Evolutionary conservation across 2,888 invertebrate genomes (phyloP).

Genomic region (Boloria euphrosyne): DNA sequence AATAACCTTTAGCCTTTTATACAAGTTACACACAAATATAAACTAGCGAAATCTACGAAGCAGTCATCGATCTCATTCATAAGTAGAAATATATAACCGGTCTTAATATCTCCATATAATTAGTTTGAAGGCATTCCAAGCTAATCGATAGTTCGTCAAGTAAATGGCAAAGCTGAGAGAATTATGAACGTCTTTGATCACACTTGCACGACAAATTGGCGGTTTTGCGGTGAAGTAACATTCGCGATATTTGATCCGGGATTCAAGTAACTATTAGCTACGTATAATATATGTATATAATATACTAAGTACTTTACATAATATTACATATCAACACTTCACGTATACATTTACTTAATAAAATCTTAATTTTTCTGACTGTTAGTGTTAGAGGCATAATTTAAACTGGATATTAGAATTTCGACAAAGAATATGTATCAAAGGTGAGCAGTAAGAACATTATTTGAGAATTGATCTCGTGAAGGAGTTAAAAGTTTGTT

Average conservation of each 20-base stretch:
- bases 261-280: slow-evolving; percentile 8
- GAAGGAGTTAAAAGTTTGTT: no score
- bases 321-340: background rate
- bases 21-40: no score
- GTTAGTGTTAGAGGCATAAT: no score
- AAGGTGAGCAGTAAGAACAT: no score
- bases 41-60: background rate
- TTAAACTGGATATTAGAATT: no score
- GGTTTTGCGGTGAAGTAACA: slow-evolving; percentile 43
- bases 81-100: background rate
- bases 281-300: slow-evolving; percentile 1
- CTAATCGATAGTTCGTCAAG: slow-evolving; percentile 32
- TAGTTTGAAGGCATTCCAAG: slow-evolving; percentile 9
- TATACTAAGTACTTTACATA: background rate
- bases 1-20: no score
- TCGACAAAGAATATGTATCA: no score
- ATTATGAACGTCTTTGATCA: slow-evolving; percentile 46
- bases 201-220: slow-evolving; percentile 52
- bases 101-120: slow-evolving; percentile 2
- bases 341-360: no score
- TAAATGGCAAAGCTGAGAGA: slow-evolving; percentile 35
- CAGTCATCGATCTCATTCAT: background rate
- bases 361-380: no score
- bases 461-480: no score
- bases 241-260: slow-evolving; percentile 25